A percentile compares a stretch with the other conserved stretches of the same genome.
Evolutionary conservation across 1,140 invertebrate species (phyloP).

Genomic region (Achatina immaculata): DNA sequence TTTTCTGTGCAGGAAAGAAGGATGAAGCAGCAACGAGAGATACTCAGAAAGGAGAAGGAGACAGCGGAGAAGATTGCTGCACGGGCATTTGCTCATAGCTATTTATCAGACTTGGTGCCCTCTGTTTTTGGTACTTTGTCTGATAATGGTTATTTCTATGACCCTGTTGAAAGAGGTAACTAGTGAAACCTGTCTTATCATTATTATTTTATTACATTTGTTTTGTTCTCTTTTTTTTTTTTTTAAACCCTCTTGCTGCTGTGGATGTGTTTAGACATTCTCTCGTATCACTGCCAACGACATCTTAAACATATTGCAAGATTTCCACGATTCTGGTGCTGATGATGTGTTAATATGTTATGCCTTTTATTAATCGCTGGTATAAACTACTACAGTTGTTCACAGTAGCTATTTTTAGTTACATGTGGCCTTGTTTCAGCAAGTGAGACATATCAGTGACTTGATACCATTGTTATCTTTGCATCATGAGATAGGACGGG

Average conservation of each 20-base stretch:
- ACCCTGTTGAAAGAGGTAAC: slow-evolving; percentile 79
- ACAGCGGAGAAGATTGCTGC: slow-evolving; percentile 85
- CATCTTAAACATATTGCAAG: not conserved
- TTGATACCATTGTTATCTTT: too few relatives aligned
- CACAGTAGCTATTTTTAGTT: too few relatives aligned
- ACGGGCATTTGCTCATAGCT: slow-evolving; percentile 83
- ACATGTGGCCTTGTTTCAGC: too few relatives aligned
- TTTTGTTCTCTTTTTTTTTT: not conserved
- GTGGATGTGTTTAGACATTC: too few relatives aligned
- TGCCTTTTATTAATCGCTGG: too few relatives aligned
- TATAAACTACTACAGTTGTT: too few relatives aligned
- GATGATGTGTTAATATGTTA: too few relatives aligned
- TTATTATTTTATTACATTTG: not conserved
- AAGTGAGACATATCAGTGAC: too few relatives aligned
- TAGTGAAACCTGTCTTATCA: too few relatives aligned
- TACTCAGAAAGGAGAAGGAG: slow-evolving; percentile 78
- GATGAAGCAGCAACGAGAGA: slow-evolving; percentile 74
- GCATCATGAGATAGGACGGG: too few relatives aligned
- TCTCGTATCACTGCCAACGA: too few relatives aligned
- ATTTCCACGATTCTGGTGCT: too few relatives aligned
- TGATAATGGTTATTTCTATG: slow-evolving; percentile 81
- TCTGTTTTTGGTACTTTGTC: slow-evolving; percentile 84
- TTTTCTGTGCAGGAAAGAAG: slow-evolving; percentile 61
- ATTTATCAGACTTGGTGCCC: slow-evolving; percentile 87
- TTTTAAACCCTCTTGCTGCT: not conserved